phyloP scores from a whole-genome alignment of 1,140 invertebrate species.

The Aethina tumida region DNA sequence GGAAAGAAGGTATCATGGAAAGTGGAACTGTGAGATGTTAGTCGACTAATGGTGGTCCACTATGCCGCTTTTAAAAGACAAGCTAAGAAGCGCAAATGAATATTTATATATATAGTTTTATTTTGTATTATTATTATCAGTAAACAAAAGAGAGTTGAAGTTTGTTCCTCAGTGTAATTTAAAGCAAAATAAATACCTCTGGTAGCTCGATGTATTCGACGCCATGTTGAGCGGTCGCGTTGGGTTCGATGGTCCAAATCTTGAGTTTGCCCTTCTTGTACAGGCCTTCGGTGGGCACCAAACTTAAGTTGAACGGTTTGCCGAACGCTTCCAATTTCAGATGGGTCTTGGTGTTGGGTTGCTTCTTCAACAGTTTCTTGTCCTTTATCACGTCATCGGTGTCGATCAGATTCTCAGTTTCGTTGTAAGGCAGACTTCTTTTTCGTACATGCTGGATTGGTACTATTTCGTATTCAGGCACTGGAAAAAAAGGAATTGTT shows the following conservation, averaged over 20 bases:
- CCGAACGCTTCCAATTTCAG: conserved; percentile 70
- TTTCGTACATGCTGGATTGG: conserved; percentile 33
- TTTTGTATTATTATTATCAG: no score
- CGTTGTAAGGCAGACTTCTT: conserved; percentile 20
- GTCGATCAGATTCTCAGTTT: conserved; percentile 12
- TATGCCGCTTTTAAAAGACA: no score
- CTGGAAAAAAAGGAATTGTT: conserved; percentile 36
- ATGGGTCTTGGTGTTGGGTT: conserved; percentile 35
- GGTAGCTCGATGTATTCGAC: conserved; percentile 64
- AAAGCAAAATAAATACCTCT: conserved; percentile 55
- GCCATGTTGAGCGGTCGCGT: conserved; percentile 57
- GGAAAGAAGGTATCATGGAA: no score
- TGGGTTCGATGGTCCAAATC: conserved; percentile 64
- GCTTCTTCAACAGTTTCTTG: conserved; percentile 8
- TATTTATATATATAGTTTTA: no score
- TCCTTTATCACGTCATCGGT: conserved; percentile 11
- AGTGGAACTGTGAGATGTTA: no score
- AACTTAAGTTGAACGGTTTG: conserved; percentile 55
- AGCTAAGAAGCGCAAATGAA: no score
- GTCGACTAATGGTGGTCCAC: no score
- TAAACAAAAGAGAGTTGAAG: no score
- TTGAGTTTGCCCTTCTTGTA: conserved; percentile 60
- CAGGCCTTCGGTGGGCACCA: conserved; percentile 61
- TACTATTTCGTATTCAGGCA: conserved; percentile 58
- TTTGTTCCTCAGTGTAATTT: no score